phyloP scores from a whole-genome alignment of 53 echinoderm and acorn worm genomes.

The Astropecten irregularis region DNA sequence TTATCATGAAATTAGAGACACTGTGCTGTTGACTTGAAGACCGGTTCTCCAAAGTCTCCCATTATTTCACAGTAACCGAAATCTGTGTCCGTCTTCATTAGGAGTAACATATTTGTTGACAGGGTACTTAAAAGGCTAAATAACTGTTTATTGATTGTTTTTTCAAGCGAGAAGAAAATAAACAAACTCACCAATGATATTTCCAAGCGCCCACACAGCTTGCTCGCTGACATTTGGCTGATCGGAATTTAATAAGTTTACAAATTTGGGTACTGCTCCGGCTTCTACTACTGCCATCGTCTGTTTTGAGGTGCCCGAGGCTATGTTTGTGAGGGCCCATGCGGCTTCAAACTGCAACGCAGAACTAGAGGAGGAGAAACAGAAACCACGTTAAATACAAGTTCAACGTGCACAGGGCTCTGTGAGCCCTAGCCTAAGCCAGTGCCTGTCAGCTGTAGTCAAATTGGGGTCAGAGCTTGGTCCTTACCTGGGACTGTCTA shows the following conservation, averaged over 20 bases:
- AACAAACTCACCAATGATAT: slow-evolving; percentile 86
- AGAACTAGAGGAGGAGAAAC: slow-evolving; percentile 65
- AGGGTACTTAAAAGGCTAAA: no score
- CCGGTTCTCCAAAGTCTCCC: no score
- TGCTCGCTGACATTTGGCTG: slow-evolving; percentile 98
- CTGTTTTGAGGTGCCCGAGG: slow-evolving; percentile 95
- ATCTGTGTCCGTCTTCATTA: no score
- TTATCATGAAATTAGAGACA: no score
- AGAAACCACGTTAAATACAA: no score
- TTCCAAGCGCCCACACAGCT: slow-evolving; percentile 99
- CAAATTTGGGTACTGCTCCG: slow-evolving; percentile 90
- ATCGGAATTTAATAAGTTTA: slow-evolving; percentile 73
- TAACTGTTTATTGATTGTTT: neutral
- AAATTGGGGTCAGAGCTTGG: no score
- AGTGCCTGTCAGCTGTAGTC: no score
- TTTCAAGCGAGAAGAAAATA: neutral
- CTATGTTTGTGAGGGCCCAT: slow-evolving; percentile 99
- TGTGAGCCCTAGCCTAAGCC: no score
- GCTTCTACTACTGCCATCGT: slow-evolving; percentile 93
- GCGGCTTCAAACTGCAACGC: slow-evolving; percentile 98
- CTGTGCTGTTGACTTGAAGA: no score
- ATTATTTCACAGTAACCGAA: no score
- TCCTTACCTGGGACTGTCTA: slow-evolving; percentile 55
- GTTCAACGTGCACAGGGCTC: no score
- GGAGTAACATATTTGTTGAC: no score